These are phyloP conservation scores for Drosophila sucinea DNA, from an alignment of 1,140 invertebrate species.

Conservation along the genomic window DNA sequence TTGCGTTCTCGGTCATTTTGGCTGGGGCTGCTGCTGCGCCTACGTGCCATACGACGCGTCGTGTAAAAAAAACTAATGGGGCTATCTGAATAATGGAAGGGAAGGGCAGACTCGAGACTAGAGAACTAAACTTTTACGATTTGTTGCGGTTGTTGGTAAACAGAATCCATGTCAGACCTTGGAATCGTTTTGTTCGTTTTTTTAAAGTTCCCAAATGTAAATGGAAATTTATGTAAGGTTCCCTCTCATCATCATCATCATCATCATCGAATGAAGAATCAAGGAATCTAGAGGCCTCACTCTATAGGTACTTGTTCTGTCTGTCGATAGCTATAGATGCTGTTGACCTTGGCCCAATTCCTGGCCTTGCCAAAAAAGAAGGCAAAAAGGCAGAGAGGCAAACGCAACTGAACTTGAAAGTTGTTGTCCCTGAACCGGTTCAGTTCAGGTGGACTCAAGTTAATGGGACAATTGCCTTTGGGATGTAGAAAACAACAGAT, in stretches of 20 bases:
- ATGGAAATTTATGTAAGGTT: constrained; percentile 61
- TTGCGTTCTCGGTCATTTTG: constrained; percentile 34
- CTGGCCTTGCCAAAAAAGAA: constrained; percentile 60
- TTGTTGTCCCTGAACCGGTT: constrained; percentile 79
- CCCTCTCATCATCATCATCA: constrained; percentile 10
- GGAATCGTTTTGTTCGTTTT: not conserved
- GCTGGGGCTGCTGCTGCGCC: constrained; percentile 26
- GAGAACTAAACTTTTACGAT: constrained; percentile 42
- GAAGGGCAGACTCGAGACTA: not conserved
- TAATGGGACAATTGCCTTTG: constrained; percentile 48
- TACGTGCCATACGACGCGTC: constrained; percentile 68
- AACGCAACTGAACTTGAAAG: constrained; percentile 73
- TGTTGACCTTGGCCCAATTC: constrained; percentile 72
- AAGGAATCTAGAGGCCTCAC: constrained; percentile 6
- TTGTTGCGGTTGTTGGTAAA: constrained; percentile 33
- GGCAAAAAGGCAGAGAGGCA: not conserved
- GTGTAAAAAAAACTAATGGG: constrained; percentile 27
- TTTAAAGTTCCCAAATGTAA: constrained; percentile 39
- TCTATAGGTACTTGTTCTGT: constrained; percentile 27
- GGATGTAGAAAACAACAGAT: constrained; percentile 10
- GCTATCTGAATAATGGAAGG: not conserved
- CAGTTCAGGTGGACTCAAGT: constrained; percentile 58
- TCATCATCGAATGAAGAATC: not conserved
- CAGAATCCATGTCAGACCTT: constrained; percentile 13
- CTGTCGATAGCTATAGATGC: constrained; percentile 44